These are phyloP conservation scores for Phrynosoma platyrhinos DNA, from an alignment of 2,113 vertebrate genomes.

Conservation along the genomic window DNA sequence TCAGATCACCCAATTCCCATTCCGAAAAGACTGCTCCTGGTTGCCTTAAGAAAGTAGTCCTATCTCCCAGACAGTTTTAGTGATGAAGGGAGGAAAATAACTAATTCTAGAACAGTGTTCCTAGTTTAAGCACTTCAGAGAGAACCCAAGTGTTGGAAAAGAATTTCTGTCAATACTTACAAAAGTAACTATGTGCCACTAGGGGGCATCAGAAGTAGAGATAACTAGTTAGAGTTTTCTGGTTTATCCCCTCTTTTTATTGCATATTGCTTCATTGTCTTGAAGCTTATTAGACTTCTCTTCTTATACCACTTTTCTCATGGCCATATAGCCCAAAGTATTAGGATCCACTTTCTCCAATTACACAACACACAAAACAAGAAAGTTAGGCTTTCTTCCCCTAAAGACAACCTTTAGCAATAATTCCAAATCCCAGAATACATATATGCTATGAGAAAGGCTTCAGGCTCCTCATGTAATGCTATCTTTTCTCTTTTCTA, in stretches of 20 bases:
- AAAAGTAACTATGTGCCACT: not conserved
- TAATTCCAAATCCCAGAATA: no score
- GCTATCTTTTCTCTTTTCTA: not conserved
- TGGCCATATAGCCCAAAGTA: no score
- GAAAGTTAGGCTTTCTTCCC: no score
- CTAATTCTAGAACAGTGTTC: not conserved
- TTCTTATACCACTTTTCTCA: no score
- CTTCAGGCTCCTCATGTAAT: not conserved
- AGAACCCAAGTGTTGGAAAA: not conserved
- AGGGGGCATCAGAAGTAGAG: not conserved
- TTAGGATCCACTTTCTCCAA: no score
- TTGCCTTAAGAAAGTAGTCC: not conserved
- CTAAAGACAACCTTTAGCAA: no score
- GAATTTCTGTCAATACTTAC: not conserved
- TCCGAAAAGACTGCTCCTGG: not conserved
- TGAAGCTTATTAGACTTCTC: no score
- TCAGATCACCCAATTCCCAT: not conserved
- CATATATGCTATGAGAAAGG: no score
- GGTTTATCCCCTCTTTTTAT: not conserved
- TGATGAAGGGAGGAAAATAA: no score
- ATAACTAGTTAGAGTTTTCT: not conserved
- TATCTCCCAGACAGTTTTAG: no score
- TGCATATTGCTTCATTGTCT: not conserved
- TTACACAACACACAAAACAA: no score
- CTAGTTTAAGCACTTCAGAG: not conserved